These are phyloP conservation scores for Aphis craccivora DNA, from an alignment of 1,140 invertebrate genomes.

Conservation along the genomic window DNA sequence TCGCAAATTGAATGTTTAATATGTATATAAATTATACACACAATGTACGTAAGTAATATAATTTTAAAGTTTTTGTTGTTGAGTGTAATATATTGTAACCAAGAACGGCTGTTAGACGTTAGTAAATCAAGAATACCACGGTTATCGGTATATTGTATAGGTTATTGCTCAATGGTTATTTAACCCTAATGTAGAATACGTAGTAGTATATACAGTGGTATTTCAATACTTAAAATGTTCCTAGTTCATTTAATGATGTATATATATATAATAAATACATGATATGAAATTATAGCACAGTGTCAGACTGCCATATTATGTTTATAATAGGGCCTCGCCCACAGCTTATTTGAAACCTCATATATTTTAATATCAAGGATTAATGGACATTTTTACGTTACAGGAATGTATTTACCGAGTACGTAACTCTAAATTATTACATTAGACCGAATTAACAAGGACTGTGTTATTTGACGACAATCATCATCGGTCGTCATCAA, in stretches of 20 bases:
- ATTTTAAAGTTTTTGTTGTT: background rate
- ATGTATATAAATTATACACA: background rate
- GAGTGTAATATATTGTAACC: background rate
- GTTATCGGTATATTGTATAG: no score
- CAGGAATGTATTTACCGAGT: background rate
- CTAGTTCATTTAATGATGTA: background rate
- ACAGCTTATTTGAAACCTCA: slow-evolving; percentile 7
- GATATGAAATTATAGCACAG: background rate
- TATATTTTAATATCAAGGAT: slow-evolving; percentile 19
- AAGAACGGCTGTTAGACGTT: background rate
- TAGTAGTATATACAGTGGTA: background rate
- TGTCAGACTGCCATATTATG: background rate
- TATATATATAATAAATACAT: background rate
- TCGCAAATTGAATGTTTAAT: background rate
- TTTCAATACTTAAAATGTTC: slow-evolving; percentile 6
- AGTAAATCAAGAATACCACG: background rate
- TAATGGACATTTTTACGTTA: background rate
- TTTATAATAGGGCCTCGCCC: background rate
- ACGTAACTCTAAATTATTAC: background rate
- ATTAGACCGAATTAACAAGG: background rate
- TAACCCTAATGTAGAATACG: background rate
- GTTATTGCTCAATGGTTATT: background rate
- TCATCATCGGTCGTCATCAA: background rate
- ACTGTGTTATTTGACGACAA: background rate
- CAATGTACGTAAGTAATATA: background rate